Evolutionary conservation across 2,113 vertebrate genomes (phyloP), one percentile per base, ranked within the genome.

Genomic region (Paramormyrops kingsleyae): DNA sequence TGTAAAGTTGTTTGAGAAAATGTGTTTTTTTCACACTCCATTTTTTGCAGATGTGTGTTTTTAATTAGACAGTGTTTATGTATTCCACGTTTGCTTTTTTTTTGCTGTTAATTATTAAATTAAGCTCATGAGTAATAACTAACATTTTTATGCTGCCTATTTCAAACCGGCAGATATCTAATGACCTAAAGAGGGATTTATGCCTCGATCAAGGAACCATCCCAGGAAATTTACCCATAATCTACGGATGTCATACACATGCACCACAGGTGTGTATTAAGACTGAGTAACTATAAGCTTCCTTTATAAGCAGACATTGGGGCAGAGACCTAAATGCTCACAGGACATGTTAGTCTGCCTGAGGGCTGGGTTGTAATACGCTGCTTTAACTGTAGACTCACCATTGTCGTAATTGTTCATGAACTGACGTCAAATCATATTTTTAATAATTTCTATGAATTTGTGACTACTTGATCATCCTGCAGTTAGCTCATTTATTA

Each of bases 191-290:
- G 0, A 77, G 88, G 12, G 52, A 89, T 1, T 10, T 89, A 8
- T 96, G 95, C 77, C 12, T 96, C 49, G 95, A 96, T 89, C 93
- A 94, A 91, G 95, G 95, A 15, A 90, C 93, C 0, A 50, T 91
- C 27, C 92, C 94, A 4, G 94, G 92, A 21, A 91, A 92, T 90
- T 91, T 87, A 0, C 95, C 95, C 21, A 94, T 96, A 35, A 0
- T 92, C 1, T 95, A 94, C 56, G 0, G 0, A 2, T 96, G 95
- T 42, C 94, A 96, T 90, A 31, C 27, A 49, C 66, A 7, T 27
- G 0, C 1, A 0, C 1, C 92, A 17, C 95, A 96, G 94, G 95
- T 96, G 74, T 7, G 74, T 80, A 80, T 80, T 77, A 39, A 39
- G 46, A n/a, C n/a, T n/a, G n/a, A n/a, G n/a, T n/a, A n/a, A n/a